phyloP scores from a whole-genome alignment of 2,888 invertebrate genomes.

The Thalpophila matura region DNA sequence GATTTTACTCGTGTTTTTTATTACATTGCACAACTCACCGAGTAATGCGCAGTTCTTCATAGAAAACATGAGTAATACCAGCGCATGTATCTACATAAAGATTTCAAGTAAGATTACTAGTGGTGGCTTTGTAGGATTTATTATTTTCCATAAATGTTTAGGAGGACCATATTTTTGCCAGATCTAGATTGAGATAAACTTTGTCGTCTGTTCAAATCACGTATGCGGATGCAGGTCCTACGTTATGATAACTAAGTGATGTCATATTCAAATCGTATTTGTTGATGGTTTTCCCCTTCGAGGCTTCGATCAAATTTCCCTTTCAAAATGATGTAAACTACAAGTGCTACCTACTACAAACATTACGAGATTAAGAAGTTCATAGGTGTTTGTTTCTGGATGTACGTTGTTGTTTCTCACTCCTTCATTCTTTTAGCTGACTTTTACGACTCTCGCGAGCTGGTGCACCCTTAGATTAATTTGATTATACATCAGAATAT shows the following conservation, averaged over 20 bases:
- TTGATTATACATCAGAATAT: constrained; percentile 18
- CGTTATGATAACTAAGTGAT: constrained; percentile 37
- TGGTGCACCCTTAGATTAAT: constrained; percentile 31
- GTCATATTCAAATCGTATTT: constrained; percentile 48
- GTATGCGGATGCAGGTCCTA: constrained; percentile 32
- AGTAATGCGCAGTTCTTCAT: constrained; percentile 56
- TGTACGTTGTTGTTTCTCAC: constrained; percentile 30
- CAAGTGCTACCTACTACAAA: constrained; percentile 8
- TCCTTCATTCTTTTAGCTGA: constrained; percentile 36
- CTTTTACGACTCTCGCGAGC: constrained; percentile 40
- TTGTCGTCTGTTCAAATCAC: constrained; percentile 29
- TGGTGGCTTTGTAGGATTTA: constrained; percentile 23
- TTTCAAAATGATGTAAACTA: constrained; percentile 41
- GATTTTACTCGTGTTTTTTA: constrained; percentile 58
- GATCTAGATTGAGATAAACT: constrained; percentile 7
- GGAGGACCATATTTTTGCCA: constrained; percentile 8
- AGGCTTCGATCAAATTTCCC: no score
- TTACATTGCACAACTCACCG: constrained; percentile 55
- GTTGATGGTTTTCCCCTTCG: constrained; percentile 21
- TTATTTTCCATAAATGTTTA: constrained; percentile 18
- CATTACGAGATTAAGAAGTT: no score
- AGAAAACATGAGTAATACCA: constrained; percentile 44
- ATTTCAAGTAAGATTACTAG: constrained; percentile 22
- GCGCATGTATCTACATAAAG: constrained; percentile 25
- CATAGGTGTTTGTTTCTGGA: constrained; percentile 17